A percentile compares a stretch with the other conserved stretches of the same genome.
phyloP scores from a whole-genome alignment of 2,113 vertebrate genomes.

The Acanthisitta chloris region DNA sequence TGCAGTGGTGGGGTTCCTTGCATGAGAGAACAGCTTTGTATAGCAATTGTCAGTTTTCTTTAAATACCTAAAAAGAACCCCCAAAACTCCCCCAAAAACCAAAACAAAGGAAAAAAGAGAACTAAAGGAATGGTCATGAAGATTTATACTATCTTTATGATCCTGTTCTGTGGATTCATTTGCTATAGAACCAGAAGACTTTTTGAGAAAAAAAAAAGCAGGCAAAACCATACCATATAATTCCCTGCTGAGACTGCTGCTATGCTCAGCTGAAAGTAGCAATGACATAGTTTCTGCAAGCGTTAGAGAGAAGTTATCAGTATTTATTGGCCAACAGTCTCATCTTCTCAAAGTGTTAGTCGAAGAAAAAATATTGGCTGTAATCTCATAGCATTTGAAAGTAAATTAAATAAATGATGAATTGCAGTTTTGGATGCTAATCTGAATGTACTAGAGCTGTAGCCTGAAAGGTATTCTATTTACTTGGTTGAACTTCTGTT shows the following conservation, averaged over 20 bases:
- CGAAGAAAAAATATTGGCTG: not conserved
- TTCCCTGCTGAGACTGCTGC: not conserved
- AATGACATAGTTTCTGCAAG: not conserved
- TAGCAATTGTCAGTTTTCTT: not conserved
- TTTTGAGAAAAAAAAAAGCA: not conserved
- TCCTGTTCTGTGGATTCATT: not conserved
- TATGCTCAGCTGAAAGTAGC: not conserved
- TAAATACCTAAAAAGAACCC: not conserved
- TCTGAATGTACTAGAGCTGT: not conserved
- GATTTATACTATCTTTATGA: not conserved
- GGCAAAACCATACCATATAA: fast-evolving
- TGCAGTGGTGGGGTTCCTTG: not conserved
- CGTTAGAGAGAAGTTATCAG: not conserved
- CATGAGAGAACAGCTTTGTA: not conserved
- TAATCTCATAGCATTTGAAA: not conserved
- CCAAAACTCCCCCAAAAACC: too few species aligned
- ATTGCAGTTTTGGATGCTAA: not conserved
- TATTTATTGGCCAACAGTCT: not conserved
- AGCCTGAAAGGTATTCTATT: not conserved
- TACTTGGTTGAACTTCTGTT: not conserved
- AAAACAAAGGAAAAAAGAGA: too few species aligned
- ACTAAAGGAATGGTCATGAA: not conserved
- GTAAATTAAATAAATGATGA: not conserved
- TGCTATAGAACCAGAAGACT: not conserved
- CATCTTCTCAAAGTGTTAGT: not conserved